Base-by-base conservation (phyloP, 2,113 vertebrate species). In the Parus major region DNA sequence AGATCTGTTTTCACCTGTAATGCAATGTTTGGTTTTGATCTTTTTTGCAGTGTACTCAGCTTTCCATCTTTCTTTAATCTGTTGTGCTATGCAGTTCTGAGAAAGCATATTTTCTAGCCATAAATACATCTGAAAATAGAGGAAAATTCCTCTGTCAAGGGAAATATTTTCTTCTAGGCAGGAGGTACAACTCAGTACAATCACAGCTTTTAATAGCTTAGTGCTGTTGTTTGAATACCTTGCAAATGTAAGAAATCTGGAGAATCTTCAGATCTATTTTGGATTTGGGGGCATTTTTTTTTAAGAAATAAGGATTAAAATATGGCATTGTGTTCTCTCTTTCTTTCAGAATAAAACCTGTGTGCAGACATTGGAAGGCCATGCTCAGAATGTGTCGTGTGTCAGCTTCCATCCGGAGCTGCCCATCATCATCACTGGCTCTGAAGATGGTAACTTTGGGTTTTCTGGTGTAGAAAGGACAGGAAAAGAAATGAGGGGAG, bases 401-500 rank as follows among this genome's bases (percentile, higher is more conserved):
- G 99, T 99, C 82, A 99, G 99, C 97, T 99, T 99, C 94, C 99
- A 99, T 77, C 99, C 99, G 5, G 99, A 99, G 94, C 95, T 99
- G 91, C 99, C 99, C 14, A 99, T 99, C 95, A 99, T 99, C 92
- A 99, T 99, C 96, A 99, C 99, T 8, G 99, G 99, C 90, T 99
- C 99, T 44, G 99, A 99, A 93, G 99, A 99, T 4, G 99, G 99
- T 99, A 97, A 98, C 98, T 93, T 47, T 56, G 5, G 71, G 10
- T 52, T 91, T 91, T 66, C 46, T 88, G 39, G 19, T 57, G 10
- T 18, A 15, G 33, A 27, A 56, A 63, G 28, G 36, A 31, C 22
- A 60, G 65, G 33, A 35, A 9, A 36, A n/a, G 29, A 27, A 10
- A 10, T 49, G 27, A 22, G 0, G n/a, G 29, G 46, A n/a, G 33